Conservation (phyloP, 2,797 vertebrate species). For the Thripadectes ignobilis region DNA sequence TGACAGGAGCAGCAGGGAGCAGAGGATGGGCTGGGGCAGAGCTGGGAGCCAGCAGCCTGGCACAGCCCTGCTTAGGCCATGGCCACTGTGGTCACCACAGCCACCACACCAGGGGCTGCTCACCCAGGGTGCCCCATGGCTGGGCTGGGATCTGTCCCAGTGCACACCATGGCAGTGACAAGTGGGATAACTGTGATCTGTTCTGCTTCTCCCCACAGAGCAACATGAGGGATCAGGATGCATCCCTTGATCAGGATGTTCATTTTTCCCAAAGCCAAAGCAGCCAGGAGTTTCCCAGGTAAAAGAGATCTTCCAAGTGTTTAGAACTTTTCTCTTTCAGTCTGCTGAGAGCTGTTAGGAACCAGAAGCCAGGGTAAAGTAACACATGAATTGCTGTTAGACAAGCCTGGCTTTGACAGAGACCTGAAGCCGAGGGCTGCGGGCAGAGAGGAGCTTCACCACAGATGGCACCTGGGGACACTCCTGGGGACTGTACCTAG, state of each 20-base stretch:
- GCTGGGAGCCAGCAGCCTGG: neutral
- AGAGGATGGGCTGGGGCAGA: neutral
- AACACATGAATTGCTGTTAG: neutral
- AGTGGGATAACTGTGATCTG: neutral
- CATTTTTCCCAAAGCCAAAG: neutral
- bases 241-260: neutral
- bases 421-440: neutral
- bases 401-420: neutral
- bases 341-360: neutral
- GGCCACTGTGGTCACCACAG: neutral
- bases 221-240: neutral
- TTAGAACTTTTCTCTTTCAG: neutral
- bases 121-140: rapidly evolving
- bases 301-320: neutral
- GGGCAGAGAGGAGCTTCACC: neutral
- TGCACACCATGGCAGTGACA: rapidly evolving
- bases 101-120: neutral
- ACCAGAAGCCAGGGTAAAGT: neutral
- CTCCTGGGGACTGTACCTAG: neutral
- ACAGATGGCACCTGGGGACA: neutral
- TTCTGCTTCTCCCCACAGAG: rapidly evolving
- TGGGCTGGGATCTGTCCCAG: neutral
- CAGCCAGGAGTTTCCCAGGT: neutral
- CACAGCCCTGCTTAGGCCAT: neutral
- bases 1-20: neutral